Evolutionary conservation across 2,797 vertebrate species (phyloP).

Genomic region (Borostomias antarcticus): DNA sequence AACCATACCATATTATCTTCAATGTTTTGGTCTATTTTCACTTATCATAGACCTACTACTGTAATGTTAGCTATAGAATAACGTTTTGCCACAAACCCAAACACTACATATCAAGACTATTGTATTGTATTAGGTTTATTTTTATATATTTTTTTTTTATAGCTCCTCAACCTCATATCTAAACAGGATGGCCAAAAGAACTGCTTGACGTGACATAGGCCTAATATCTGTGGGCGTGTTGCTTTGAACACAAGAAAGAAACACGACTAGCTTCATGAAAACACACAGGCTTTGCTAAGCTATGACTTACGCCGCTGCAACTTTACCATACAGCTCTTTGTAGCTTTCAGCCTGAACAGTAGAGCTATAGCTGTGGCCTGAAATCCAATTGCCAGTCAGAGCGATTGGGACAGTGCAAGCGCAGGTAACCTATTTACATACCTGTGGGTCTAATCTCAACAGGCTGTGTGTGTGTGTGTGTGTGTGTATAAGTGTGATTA

Average conservation of each 20-base stretch:
- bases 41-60: not conserved
- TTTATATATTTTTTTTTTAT: not conserved
- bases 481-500: constrained; percentile 43
- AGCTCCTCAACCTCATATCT: not conserved
- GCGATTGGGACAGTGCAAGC: constrained; percentile 40
- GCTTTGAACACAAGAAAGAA: not conserved
- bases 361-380: constrained; percentile 10
- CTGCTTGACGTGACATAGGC: too few relatives aligned
- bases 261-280: not conserved
- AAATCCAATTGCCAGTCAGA: constrained; percentile 47
- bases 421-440: constrained; percentile 68
- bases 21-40: not conserved
- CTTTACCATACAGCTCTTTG: not conserved
- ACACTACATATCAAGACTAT: too few relatives aligned
- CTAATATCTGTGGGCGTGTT: not conserved
- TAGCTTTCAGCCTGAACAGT: constrained; percentile 9
- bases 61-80: not conserved
- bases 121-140: not conserved
- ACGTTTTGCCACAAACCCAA: not conserved
- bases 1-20: not conserved
- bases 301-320: too few relatives aligned
- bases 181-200: too few relatives aligned
- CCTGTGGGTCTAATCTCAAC: constrained; percentile 62
- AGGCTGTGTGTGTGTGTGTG: constrained; percentile 29
- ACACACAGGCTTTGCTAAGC: too few relatives aligned